Evolutionary conservation across 1,140 invertebrate genomes (phyloP).

Genomic region (Phymorhynchus buccinoides): DNA sequence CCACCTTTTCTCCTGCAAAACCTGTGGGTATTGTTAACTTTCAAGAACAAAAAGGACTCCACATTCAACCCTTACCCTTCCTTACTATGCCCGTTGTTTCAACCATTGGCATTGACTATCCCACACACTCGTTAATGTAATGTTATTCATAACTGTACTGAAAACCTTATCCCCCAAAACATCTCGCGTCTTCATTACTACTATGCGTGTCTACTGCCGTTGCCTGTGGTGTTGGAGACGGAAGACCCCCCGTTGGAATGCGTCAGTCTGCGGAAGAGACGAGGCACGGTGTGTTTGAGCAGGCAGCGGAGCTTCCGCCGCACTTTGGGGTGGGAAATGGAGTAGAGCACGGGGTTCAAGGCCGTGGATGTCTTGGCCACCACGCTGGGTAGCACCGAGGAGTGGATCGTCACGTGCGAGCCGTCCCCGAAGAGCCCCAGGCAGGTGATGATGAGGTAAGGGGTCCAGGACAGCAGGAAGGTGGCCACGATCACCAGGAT

Average conservation of each 20-base stretch:
- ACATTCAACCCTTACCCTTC: not conserved
- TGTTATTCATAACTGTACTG: too few species aligned
- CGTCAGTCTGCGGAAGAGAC: not conserved
- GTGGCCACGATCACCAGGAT: constrained; percentile 35
- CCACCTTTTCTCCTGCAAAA: not conserved
- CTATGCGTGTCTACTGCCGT: not conserved
- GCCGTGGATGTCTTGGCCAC: constrained; percentile 85
- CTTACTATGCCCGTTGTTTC: not conserved
- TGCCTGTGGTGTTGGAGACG: not conserved
- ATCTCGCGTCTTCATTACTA: too few species aligned
- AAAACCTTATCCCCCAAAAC: too few species aligned
- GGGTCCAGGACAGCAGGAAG: constrained; percentile 53
- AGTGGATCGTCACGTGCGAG: constrained; percentile 76
- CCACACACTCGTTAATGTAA: too few species aligned
- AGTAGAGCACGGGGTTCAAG: constrained; percentile 86
- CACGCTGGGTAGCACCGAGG: constrained; percentile 81
- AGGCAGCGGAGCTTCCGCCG: constrained; percentile 25
- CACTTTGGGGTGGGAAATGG: constrained; percentile 74
- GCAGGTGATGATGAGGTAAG: constrained; percentile 78
- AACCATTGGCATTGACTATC: too few species aligned
- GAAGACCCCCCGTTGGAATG: not conserved
- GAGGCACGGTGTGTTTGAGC: not conserved
- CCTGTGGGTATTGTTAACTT: too few species aligned
- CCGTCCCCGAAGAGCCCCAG: constrained; percentile 83
- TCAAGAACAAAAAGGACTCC: not conserved